These are phyloP conservation scores for Hemiprocne comata DNA, from an alignment of 2,113 vertebrate genomes.

Conservation along the genomic window DNA sequence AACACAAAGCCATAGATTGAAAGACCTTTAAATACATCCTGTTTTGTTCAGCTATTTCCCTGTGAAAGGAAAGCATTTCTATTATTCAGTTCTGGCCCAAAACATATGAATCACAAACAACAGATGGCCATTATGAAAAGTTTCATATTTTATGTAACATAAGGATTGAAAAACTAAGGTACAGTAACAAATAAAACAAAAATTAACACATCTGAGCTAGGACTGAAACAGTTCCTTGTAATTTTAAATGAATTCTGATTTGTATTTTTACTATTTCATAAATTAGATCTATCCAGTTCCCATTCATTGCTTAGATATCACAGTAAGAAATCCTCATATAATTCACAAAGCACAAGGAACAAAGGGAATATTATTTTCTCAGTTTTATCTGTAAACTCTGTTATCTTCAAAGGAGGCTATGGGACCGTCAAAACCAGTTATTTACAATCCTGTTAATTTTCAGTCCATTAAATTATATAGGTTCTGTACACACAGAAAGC, in stretches of 20 bases:
- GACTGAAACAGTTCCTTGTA: background rate
- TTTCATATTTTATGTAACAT: background rate
- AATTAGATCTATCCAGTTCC: background rate
- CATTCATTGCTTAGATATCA: background rate
- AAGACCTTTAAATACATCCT: background rate
- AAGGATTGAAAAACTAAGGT: conserved; percentile 10
- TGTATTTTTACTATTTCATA: background rate
- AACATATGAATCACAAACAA: conserved; percentile 12
- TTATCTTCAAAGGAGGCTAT: background rate
- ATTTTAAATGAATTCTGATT: background rate
- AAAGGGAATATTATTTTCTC: background rate
- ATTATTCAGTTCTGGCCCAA: background rate
- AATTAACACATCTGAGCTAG: background rate
- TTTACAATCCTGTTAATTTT: background rate
- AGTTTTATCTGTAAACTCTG: background rate
- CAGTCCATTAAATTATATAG: rapidly evolving
- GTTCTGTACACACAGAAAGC: background rate
- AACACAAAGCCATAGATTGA: rapidly evolving
- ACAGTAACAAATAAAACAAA: background rate
- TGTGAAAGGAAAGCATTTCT: background rate
- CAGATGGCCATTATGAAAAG: background rate
- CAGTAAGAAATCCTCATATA: background rate
- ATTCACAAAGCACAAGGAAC: background rate
- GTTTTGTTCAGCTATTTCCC: background rate
- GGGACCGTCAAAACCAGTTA: background rate